phyloP scores from a whole-genome alignment of 2,797 vertebrate species.

The Amblyopsis hoosieri region DNA sequence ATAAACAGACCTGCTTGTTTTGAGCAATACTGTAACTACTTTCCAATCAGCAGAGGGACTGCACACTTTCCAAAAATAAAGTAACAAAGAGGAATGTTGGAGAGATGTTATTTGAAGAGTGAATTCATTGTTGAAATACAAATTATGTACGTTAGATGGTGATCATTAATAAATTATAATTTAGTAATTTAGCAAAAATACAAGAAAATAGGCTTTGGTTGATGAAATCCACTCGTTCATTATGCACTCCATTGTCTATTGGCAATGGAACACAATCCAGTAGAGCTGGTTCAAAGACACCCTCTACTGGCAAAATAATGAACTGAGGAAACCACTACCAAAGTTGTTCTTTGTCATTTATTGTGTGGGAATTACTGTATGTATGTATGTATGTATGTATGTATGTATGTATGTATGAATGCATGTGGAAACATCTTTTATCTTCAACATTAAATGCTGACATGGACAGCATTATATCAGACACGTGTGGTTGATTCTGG shows the following conservation, averaged over 20 bases:
- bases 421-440: too few species aligned
- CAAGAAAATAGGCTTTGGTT: slow-evolving; percentile 1
- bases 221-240: background rate
- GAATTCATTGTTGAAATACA: background rate
- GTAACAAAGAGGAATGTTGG: too few species aligned
- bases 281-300: slow-evolving; percentile 37
- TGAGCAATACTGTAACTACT: too few species aligned
- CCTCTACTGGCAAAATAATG: slow-evolving; percentile 51
- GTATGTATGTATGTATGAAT: too few species aligned
- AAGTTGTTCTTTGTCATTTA: too few species aligned
- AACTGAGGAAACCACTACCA: background rate
- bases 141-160: background rate
- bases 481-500: too few species aligned
- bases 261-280: slow-evolving; percentile 34
- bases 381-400: too few species aligned
- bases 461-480: too few species aligned
- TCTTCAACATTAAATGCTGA: too few species aligned
- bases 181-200: slow-evolving; percentile 2
- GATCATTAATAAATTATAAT: background rate
- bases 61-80: background rate
- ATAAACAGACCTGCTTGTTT: background rate
- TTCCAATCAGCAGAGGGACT: too few species aligned
- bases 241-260: slow-evolving; percentile 27
- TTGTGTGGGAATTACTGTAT: too few species aligned
- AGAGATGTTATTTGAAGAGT: slow-evolving; percentile 1